Conservation (phyloP, 2,888 invertebrate genomes). For the Bursaphelenchus okinawaensis region DNA sequence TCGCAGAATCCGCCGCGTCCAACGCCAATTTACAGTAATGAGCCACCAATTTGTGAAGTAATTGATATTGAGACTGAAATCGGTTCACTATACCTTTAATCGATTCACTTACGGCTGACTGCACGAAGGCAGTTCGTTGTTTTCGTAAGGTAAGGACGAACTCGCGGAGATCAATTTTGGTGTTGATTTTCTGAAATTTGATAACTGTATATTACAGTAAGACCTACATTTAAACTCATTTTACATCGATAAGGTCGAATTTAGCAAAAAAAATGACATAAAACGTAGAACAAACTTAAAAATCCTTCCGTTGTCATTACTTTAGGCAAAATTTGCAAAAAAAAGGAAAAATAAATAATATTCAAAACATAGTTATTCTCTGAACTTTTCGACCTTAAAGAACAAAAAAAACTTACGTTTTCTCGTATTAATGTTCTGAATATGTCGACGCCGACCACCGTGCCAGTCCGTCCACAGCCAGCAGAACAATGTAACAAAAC, state of each 20-base stretch:
- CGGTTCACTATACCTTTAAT: neutral
- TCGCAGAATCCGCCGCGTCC: conserved; percentile 2
- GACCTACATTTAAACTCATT: too few relatives aligned
- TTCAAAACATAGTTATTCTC: too few relatives aligned
- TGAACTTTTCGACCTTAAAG: too few relatives aligned
- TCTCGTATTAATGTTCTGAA: conserved; percentile 37
- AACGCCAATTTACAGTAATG: conserved; percentile 35
- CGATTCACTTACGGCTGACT: conserved; percentile 37
- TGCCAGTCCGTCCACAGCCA: conserved; percentile 37
- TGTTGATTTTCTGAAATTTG: conserved; percentile 25
- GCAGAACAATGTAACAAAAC: conserved; percentile 50
- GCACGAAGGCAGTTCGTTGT: conserved; percentile 49
- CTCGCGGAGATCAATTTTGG: conserved; percentile 32
- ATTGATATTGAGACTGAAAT: conserved; percentile 45
- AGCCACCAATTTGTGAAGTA: conserved; percentile 45
- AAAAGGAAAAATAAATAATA: too few relatives aligned
- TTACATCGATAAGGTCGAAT: too few relatives aligned
- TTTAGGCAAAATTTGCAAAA: too few relatives aligned
- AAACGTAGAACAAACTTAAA: too few relatives aligned
- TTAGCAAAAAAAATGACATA: too few relatives aligned
- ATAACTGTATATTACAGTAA: neutral
- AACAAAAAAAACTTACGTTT: conserved; percentile 10
- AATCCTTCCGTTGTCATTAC: too few relatives aligned
- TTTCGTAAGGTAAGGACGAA: conserved; percentile 40
- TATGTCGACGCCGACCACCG: conserved; percentile 46